Conservation (phyloP, 2,797 vertebrate species). For the Lepus oiostolus region DNA sequence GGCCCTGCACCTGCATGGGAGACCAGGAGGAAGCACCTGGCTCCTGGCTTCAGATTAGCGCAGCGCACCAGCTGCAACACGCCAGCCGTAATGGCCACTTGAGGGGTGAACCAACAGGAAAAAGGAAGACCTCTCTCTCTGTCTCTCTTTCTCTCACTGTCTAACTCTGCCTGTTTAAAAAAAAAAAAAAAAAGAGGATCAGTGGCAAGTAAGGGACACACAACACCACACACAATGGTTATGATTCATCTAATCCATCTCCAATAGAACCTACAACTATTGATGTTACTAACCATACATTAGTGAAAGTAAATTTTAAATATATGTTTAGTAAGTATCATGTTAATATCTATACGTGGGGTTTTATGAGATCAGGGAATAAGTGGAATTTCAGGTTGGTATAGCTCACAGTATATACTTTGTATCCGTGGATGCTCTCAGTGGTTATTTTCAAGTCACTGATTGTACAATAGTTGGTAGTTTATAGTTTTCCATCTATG, state of each 20-base stretch:
- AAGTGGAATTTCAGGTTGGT: not conserved
- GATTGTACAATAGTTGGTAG: not conserved
- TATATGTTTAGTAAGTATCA: not conserved
- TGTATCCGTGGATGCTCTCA: not conserved
- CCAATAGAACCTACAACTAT: not conserved
- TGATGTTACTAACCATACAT: not conserved
- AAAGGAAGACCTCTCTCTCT: no score
- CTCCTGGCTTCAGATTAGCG: no score
- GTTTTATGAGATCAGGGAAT: not conserved
- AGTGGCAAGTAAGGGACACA: not conserved
- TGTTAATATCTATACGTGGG: not conserved
- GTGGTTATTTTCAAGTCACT: not conserved
- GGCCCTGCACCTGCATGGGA: no score
- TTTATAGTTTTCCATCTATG: not conserved
- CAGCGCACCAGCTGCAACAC: no score
- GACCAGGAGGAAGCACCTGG: no score
- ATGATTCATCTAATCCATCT: not conserved
- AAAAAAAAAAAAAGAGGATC: no score
- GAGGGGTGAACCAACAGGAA: no score
- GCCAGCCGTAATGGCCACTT: no score
- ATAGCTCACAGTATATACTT: not conserved
- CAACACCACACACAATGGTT: not conserved
- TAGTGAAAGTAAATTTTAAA: not conserved
- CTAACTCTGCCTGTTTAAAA: no score
- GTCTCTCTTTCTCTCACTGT: no score